Conservation (phyloP, 2,888 invertebrate species). For the Eupithecia vulgata region DNA sequence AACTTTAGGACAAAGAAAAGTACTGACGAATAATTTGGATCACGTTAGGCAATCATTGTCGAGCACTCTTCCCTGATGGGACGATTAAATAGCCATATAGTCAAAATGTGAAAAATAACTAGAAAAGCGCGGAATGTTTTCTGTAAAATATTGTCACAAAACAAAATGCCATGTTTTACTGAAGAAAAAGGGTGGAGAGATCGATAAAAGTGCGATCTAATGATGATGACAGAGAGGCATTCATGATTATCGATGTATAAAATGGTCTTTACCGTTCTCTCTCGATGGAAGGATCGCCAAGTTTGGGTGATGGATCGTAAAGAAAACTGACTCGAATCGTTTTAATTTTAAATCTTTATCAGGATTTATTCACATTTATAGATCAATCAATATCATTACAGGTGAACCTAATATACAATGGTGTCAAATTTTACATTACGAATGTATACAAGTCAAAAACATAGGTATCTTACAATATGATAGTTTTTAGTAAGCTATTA, state of each 20-base stretch:
- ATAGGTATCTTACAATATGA: constrained; percentile 79
- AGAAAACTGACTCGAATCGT: constrained; percentile 74
- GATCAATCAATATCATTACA: constrained; percentile 77
- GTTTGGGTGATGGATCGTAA: constrained; percentile 71
- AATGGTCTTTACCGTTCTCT: constrained; percentile 81
- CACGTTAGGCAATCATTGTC: constrained; percentile 22
- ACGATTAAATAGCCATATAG: constrained; percentile 60
- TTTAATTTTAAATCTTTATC: constrained; percentile 69
- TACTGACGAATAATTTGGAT: constrained; percentile 53
- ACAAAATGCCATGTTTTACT: constrained; percentile 62
- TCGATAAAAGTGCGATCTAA: constrained; percentile 77
- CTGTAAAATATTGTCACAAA: constrained; percentile 61
- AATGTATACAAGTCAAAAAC: constrained; percentile 84
- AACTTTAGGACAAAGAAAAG: constrained; percentile 67
- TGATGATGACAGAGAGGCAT: constrained; percentile 83
- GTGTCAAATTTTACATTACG: constrained; percentile 75
- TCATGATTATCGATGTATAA: constrained; percentile 80
- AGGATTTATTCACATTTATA: constrained; percentile 83
- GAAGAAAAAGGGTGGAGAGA: constrained; percentile 79
- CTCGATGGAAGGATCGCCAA: constrained; percentile 80
- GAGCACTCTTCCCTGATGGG: constrained; percentile 70
- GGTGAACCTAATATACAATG: constrained; percentile 78
- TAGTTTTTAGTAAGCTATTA: constrained; percentile 70
- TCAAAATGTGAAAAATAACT: constrained; percentile 64
- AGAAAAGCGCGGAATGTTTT: constrained; percentile 70